Conservation (phyloP, 2,797 vertebrate genomes). For the Cyclura pinguis region DNA sequence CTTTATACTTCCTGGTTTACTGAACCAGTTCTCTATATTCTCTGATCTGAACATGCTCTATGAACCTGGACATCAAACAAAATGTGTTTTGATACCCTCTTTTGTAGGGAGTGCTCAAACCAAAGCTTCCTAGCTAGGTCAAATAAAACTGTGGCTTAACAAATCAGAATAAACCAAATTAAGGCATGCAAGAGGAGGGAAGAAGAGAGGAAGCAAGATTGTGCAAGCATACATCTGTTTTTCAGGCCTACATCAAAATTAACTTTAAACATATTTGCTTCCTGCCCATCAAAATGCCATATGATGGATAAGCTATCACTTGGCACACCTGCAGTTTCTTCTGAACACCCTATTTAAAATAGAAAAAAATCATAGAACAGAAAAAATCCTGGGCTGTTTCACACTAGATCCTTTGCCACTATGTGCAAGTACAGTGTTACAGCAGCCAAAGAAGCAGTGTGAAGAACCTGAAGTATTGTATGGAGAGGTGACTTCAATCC, state of each 20-base stretch:
- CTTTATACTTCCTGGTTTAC: background rate
- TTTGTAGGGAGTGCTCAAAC: background rate
- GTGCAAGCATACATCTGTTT: background rate
- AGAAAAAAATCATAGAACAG: background rate
- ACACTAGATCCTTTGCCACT: background rate
- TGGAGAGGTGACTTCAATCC: background rate
- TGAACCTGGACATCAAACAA: background rate
- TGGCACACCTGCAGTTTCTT: background rate
- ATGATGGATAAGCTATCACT: background rate
- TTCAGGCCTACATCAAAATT: background rate
- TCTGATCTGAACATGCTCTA: background rate
- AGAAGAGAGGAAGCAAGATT: background rate
- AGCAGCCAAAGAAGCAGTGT: background rate
- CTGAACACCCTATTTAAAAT: background rate
- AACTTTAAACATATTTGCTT: background rate
- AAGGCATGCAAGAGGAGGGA: background rate
- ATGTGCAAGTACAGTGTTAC: background rate
- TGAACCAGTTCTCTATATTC: background rate
- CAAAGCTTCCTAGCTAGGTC: background rate
- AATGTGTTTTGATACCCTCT: background rate
- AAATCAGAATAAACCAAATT: background rate
- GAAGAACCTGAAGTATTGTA: background rate
- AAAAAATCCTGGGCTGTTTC: background rate
- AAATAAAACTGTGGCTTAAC: background rate
- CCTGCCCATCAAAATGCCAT: conserved; percentile 19